These are phyloP conservation scores for Istiophorus platypterus DNA, from an alignment of 2,113 vertebrate genomes.

Conservation along the genomic window DNA sequence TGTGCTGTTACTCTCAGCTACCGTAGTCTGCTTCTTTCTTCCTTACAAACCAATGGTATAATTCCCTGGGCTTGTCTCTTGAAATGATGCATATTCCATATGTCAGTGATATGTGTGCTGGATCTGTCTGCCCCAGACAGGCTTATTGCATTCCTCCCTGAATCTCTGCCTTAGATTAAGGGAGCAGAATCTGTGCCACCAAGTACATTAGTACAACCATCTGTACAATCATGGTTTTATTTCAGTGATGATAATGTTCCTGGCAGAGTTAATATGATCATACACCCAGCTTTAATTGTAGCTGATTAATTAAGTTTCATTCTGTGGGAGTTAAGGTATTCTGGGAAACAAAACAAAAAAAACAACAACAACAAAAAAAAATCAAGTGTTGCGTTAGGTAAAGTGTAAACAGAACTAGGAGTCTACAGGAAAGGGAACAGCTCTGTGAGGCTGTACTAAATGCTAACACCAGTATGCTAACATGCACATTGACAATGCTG, in stretches of 20 bases:
- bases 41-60: not conserved
- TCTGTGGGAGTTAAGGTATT: constrained; percentile 9
- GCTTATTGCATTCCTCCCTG: constrained; percentile 33
- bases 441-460: not conserved
- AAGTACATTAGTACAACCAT: constrained; percentile 38
- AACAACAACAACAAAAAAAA: too few relatives aligned
- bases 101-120: constrained; percentile 8
- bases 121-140: not conserved
- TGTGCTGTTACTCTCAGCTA: constrained; percentile 5
- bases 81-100: constrained; percentile 37
- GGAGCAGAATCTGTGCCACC: constrained; percentile 11
- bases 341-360: not conserved
- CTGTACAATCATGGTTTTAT: constrained; percentile 26
- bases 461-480: not conserved
- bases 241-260: constrained; percentile 15
- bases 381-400: not conserved
- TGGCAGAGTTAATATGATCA: constrained; percentile 26
- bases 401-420: not conserved
- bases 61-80: constrained; percentile 8
- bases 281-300: constrained; percentile 21
- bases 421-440: too few relatives aligned
- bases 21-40: not conserved
- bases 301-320: constrained; percentile 1
- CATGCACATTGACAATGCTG: not conserved
- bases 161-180: constrained; percentile 12